Evolutionary conservation across 2,888 invertebrate genomes (phyloP), one percentile per base, ranked within the genome.

Genomic region (Hirtodrosophila alboralis): DNA sequence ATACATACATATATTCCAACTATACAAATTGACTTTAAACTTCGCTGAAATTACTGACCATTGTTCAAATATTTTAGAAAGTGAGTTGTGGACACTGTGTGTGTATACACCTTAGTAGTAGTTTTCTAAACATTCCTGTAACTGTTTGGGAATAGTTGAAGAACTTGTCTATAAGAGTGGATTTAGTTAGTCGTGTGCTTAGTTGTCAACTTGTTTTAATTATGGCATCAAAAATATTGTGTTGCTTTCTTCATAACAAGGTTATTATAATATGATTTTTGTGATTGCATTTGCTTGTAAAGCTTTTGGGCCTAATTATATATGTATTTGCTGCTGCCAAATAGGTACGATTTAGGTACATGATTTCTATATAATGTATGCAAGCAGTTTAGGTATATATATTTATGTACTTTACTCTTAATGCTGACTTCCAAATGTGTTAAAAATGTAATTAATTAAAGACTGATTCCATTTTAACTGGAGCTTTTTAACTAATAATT

Each of bases 91-190:
- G 27, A 30, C 57, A 43, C 37, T 60, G 44, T 54, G 43, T 57
- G 59, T 66, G 47, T 57, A 61, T 75, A 63, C 44, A 70, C 81
- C 81, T 81, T 81, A 81, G 81, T 81, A 81, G 81, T 84, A 81
- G 86, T 85, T 85, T 83, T 79, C 69, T 67, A 62, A 64, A 58
- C 75, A 38, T 10, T 40, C 57, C 27, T n/a, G 21, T 28, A 13
- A 30, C 41, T 40, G 36, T 40, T 33, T 30, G 13, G 10, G 18
- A n/a, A 18, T 18, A 26, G 16, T 12, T n/a, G n/a, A 1, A 16
- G 4, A 16, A n/a, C 13, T 18, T 51, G 34, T 23, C 56, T 31
- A n/a, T 37, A 56, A 13, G 12, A 7, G 10, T 31, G 37, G 47
- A 27, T 62, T 7, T 30, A 7, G 13, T 30, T 44, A 31, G 10